Evolutionary conservation across 2,113 vertebrate genomes (phyloP).

Genomic region (Bucco capensis): DNA sequence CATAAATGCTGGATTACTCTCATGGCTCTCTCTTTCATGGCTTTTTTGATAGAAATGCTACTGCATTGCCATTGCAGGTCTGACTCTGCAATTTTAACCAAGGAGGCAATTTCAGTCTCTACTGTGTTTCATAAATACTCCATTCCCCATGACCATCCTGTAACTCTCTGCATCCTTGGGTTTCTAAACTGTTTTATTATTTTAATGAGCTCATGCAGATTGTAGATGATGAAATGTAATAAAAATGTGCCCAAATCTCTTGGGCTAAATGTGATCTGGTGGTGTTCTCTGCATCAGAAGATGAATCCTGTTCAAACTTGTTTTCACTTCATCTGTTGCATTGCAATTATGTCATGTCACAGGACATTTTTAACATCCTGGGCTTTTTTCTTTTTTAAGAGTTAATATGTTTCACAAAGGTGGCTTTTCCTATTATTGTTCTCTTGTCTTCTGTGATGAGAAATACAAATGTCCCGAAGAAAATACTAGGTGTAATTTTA

Average conservation of each 20-base stretch:
- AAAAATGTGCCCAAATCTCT: not conserved
- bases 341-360: not conserved
- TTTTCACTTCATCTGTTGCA: not conserved
- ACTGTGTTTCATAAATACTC: accelerated
- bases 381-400: not conserved
- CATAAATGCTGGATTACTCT: not conserved
- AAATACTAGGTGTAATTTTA: not conserved
- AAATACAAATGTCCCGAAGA: not conserved
- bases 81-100: not conserved
- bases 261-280: not conserved
- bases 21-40: not conserved
- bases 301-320: not conserved
- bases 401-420: not conserved
- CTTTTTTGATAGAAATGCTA: not conserved
- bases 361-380: not conserved
- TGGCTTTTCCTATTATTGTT: conserved; percentile 49
- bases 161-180: not conserved
- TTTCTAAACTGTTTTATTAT: not conserved
- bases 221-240: not conserved
- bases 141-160: not conserved
- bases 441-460: conserved; percentile 5
- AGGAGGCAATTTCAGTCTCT: not conserved
- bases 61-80: not conserved
- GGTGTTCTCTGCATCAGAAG: not conserved
- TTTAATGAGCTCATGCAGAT: not conserved